Base-by-base conservation (phyloP, 2,888 invertebrate species). In the Drosophila formosana region DNA sequence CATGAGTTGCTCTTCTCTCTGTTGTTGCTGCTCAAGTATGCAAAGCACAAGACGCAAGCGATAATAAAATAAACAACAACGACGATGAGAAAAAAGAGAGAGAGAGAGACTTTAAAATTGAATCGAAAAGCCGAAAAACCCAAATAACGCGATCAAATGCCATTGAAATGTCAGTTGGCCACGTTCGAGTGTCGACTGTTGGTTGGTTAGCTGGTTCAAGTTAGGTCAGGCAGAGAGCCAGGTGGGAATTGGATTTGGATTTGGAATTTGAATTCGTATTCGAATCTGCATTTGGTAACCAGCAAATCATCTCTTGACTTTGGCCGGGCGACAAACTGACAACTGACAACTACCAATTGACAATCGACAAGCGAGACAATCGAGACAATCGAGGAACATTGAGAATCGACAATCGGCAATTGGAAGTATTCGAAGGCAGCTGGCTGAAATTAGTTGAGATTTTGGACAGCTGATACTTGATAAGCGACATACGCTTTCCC, bases 111-210 rank as follows among this genome's bases (percentile, higher is more conserved):
- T 56, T 50, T 61, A 28, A 57, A 63, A 63, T 51, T 55, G 63
- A 60, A 55, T 30, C 60, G 41, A 50, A 75, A 56, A 52, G 56
- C 25, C 45, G 46, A 60, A 75, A 68, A 66, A 50, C 37, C 74
- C 23, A 69, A 60, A 66, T 60, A 66, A 56, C 25, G 74, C 68
- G 72, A 72, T 72, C 57, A 69, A 86, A 80, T 82, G 83, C 53
- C 83, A 82, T 75, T 77, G 78, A 78, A 77, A 72, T 75, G 68
- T 73, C 75, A 78, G 68, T 53, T 49, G 60, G 64, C 41, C 63
- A 69, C 30, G 63, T 34, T 62, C 49, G 39, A 46, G 30, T 47
- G 26, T 26, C 25, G 39, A 39, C 4, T 34, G n/a, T 41, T 13
- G 39, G n/a, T 41, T 13, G 39, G 39, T 41, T 13, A 37, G 13